Evolutionary conservation across 2,797 vertebrate species (phyloP).

Genomic region (Pelobates cultripes): DNA sequence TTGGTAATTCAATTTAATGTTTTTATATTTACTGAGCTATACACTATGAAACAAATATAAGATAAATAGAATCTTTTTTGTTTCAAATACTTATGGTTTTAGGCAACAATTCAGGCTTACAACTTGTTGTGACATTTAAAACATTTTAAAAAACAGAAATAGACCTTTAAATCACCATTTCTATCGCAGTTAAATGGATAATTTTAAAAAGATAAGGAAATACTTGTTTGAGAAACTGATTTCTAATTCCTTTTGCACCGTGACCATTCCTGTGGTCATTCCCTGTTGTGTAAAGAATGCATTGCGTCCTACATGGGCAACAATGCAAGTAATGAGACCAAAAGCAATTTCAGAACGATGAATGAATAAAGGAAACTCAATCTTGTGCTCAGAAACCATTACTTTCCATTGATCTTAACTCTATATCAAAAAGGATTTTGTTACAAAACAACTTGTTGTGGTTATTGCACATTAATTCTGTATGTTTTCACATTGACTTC

Average conservation of each 20-base stretch:
- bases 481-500: too few species aligned
- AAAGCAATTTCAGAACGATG: conserved; percentile 35
- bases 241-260: neutral
- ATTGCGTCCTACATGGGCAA: conserved; percentile 37
- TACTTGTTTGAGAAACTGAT: neutral
- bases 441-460: conserved; percentile 29
- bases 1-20: too few species aligned
- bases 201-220: neutral
- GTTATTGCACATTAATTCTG: conserved; percentile 2
- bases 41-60: too few species aligned
- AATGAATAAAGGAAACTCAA: conserved; percentile 43
- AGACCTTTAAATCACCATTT: neutral
- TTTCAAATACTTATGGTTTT: neutral
- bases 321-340: conserved; percentile 40
- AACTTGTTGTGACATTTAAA: neutral
- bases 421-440: conserved; percentile 34
- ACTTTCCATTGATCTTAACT: conserved; percentile 42
- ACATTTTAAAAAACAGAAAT: neutral
- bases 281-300: conserved; percentile 35
- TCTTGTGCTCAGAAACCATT: conserved; percentile 41
- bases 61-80: too few species aligned
- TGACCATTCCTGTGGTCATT: conserved; percentile 14
- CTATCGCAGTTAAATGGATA: neutral
- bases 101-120: neutral
- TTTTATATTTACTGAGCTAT: too few species aligned